These are phyloP conservation scores for Phyllotis vaccarum DNA, from an alignment of 2,797 vertebrate species.

Conservation along the genomic window DNA sequence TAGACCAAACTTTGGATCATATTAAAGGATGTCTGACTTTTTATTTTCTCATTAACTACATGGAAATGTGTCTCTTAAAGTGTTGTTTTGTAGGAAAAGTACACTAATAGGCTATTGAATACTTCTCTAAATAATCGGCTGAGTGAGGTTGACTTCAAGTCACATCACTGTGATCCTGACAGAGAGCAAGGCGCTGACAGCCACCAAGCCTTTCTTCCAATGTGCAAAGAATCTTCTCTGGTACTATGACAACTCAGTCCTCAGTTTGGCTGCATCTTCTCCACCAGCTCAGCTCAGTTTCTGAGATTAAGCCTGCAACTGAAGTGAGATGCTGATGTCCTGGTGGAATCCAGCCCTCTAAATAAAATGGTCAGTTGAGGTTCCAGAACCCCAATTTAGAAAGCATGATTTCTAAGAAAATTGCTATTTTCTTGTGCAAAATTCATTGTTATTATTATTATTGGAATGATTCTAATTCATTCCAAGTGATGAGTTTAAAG, in stretches of 20 bases:
- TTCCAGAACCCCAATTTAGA: neutral
- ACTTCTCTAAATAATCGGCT: neutral
- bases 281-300: neutral
- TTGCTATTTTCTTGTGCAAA: neutral
- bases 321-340: neutral
- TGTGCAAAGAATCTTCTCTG: accelerated
- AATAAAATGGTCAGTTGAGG: neutral
- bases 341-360: neutral
- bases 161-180: neutral
- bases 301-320: neutral
- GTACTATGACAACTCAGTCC: accelerated
- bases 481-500: neutral
- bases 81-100: slow-evolving; percentile 4
- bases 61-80: slow-evolving; percentile 30
- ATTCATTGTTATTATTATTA: too few species aligned
- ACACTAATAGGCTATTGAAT: neutral
- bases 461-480: neutral
- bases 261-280: neutral
- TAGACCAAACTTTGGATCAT: slow-evolving; percentile 41
- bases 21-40: slow-evolving; percentile 39
- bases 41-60: slow-evolving; percentile 41
- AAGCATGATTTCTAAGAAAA: neutral
- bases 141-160: neutral
- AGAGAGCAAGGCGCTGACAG: neutral
- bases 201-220: neutral